These are phyloP conservation scores for Notiomystis cincta DNA, from an alignment of 2,113 vertebrate genomes.

Conservation along the genomic window DNA sequence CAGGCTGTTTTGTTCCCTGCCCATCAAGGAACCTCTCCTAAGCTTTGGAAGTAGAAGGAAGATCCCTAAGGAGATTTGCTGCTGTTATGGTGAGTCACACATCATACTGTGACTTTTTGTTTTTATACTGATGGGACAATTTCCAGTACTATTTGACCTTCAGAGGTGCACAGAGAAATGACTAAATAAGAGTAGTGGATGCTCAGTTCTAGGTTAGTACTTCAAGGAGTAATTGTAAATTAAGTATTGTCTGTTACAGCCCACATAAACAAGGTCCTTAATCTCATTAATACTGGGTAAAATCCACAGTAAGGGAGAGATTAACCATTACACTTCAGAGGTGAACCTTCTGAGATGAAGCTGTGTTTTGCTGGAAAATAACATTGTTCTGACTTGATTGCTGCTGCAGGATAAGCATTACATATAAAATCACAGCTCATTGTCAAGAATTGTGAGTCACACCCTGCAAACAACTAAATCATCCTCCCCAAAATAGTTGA, in stretches of 20 bases:
- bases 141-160: background rate
- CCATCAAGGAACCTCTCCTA: background rate
- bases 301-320: background rate
- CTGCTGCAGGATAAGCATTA: background rate
- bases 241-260: background rate
- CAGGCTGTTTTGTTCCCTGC: background rate
- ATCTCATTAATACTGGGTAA: background rate
- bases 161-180: background rate
- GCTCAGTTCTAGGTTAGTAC: background rate
- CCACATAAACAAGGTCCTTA: background rate
- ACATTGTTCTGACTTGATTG: background rate
- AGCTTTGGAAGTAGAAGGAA: background rate
- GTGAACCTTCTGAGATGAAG: background rate
- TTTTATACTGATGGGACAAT: background rate
- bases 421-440: background rate
- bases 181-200: background rate
- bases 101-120: too few relatives aligned
- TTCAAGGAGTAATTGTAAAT: background rate
- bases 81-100: background rate
- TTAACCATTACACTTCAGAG: background rate
- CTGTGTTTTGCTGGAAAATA: background rate
- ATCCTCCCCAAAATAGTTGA: background rate
- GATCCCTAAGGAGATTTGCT: background rate
- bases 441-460: background rate
- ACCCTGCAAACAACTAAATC: background rate